Conservation (phyloP, 2,797 vertebrate genomes). For the Girardinus metallicus region DNA sequence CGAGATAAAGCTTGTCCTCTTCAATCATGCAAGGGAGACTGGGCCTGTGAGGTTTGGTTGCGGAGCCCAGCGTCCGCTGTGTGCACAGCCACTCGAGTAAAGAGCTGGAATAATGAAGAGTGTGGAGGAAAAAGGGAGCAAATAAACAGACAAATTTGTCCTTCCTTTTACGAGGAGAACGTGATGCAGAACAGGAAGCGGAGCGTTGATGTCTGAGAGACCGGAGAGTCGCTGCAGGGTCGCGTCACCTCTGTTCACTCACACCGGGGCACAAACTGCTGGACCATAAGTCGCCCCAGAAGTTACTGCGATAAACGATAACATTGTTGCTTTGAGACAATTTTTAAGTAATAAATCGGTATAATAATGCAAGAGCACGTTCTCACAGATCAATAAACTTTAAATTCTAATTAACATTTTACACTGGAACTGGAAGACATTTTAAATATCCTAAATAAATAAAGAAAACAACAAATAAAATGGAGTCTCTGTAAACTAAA, state of each 20-base stretch:
- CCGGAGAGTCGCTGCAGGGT: conserved; percentile 2
- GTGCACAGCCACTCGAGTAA: conserved; percentile 59
- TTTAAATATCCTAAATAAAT: too few species aligned
- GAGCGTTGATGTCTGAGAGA: background rate
- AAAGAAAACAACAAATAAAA: too few species aligned
- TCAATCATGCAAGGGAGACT: conserved; percentile 78
- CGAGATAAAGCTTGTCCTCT: conserved; percentile 79
- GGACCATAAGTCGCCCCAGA: too few species aligned
- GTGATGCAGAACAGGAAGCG: conserved; percentile 23
- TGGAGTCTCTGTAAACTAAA: too few species aligned
- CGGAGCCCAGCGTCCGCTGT: conserved; percentile 60
- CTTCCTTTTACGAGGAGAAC: conserved; percentile 37
- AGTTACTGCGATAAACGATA: too few species aligned
- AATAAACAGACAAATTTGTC: conserved; percentile 60
- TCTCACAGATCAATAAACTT: too few species aligned
- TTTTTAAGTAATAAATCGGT: too few species aligned
- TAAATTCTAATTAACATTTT: too few species aligned
- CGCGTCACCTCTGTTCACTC: background rate
- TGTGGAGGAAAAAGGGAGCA: conserved; percentile 39
- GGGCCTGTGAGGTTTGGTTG: conserved; percentile 68
- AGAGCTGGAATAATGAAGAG: conserved; percentile 64
- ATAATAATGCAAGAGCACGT: too few species aligned
- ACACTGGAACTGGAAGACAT: too few species aligned
- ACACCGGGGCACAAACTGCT: too few species aligned
- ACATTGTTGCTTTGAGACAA: too few species aligned